A percentile compares a stretch with the other conserved stretches of the same genome.
These are phyloP conservation scores for Venustaconcha ellipsiformis DNA, from an alignment of 1,140 invertebrate genomes.

Conservation along the genomic window DNA sequence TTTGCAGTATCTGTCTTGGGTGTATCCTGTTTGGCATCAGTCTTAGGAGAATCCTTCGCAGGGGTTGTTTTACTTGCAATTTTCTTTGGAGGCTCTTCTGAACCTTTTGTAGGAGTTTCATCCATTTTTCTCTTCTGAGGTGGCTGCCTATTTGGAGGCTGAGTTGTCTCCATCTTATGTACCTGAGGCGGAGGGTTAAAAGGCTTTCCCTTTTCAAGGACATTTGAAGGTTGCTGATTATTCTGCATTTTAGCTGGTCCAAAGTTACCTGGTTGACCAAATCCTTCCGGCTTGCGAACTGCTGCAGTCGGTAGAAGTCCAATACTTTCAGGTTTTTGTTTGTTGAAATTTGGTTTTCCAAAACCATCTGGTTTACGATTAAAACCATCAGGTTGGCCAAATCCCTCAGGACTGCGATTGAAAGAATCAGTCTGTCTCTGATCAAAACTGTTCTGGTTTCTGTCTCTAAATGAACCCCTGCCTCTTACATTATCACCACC, in stretches of 20 bases:
- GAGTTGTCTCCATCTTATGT: background rate
- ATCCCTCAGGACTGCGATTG: slow-evolving; percentile 4
- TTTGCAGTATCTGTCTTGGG: background rate
- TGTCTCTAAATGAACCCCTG: slow-evolving; percentile 7
- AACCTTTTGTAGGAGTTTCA: background rate
- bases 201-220: too few species aligned
- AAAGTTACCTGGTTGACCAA: too few species aligned
- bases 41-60: background rate
- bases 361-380: background rate
- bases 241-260: too few species aligned
- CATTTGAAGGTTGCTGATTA: too few species aligned
- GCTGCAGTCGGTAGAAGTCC: background rate
- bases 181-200: too few species aligned
- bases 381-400: background rate
- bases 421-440: slow-evolving; percentile 5
- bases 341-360: background rate
- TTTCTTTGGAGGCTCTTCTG: background rate
- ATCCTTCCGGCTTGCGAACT: background rate
- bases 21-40: background rate
- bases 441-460: slow-evolving; percentile 4
- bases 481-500: slow-evolving; percentile 2
- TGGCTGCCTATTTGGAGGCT: background rate
- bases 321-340: background rate
- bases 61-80: background rate
- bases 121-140: background rate